Conservation (phyloP, 2,113 vertebrate species). For the Irena cyanogastra region DNA sequence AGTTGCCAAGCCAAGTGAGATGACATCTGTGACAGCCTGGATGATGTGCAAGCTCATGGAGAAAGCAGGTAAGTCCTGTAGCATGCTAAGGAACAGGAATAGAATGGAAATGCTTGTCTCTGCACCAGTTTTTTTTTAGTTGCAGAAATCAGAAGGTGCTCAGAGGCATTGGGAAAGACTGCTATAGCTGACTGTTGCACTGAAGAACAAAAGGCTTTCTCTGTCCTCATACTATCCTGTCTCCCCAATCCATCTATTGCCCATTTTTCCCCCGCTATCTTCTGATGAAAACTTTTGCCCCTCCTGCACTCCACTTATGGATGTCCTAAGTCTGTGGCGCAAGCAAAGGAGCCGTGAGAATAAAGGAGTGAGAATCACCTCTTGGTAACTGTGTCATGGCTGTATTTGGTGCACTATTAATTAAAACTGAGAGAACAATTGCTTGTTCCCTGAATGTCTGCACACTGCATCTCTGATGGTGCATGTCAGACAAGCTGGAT, state of each 20-base stretch:
- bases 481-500: not conserved
- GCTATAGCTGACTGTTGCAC: not conserved
- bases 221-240: not conserved
- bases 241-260: not conserved
- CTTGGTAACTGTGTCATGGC: not conserved
- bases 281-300: not conserved
- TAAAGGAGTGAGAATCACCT: not conserved
- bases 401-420: not conserved
- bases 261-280: not conserved
- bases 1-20: conserved; percentile 95
- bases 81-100: no score
- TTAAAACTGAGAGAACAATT: not conserved
- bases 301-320: not conserved
- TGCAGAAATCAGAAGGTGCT: not conserved
- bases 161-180: not conserved
- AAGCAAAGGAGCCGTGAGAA: not conserved
- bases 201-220: not conserved
- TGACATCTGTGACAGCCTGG: conserved; percentile 96
- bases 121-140: not conserved
- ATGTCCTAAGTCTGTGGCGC: not conserved
- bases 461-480: not conserved
- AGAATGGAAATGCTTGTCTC: not conserved
- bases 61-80: conserved; percentile 77
- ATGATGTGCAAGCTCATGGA: conserved; percentile 92
- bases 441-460: not conserved